Evolutionary conservation across 2,797 vertebrate genomes (phyloP).

Genomic region (Emydoidea blandingii): DNA sequence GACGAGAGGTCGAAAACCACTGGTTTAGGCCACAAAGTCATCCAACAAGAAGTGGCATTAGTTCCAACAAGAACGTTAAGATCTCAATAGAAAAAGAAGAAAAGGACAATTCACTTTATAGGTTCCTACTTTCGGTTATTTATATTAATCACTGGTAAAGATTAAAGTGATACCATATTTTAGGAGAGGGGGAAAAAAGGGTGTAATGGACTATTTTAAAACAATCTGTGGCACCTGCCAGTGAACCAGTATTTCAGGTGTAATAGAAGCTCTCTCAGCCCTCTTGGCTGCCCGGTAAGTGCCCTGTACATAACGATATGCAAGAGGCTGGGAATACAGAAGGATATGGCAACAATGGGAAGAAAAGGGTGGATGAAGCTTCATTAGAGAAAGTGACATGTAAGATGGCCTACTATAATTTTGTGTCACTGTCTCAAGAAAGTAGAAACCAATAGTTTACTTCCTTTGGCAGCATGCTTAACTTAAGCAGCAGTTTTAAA

Average conservation of each 20-base stretch:
- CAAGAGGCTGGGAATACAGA: not conserved
- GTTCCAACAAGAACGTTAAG: not conserved
- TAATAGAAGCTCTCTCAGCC: not conserved
- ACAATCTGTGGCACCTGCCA: not conserved
- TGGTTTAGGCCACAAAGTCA: not conserved
- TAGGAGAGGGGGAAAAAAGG: not conserved
- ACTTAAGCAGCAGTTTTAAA: not conserved
- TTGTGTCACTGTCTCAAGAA: not conserved
- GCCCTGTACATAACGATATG: not conserved
- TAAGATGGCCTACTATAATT: not conserved
- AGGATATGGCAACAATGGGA: not conserved
- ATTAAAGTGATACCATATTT: not conserved
- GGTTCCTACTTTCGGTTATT: not conserved
- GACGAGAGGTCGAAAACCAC: too few species aligned
- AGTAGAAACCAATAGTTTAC: not conserved
- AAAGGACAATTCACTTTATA: accelerated
- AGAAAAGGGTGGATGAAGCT: not conserved
- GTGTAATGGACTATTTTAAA: not conserved
- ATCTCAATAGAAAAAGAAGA: not conserved
- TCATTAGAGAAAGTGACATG: not conserved
- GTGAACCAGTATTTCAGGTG: not conserved
- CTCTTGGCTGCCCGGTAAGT: not conserved
- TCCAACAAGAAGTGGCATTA: not conserved
- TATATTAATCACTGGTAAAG: not conserved
- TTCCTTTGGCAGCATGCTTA: not conserved